Evolutionary conservation across 2,888 invertebrate species (phyloP), one percentile per base, ranked within the genome.

Genomic region (Strigamia maritima): DNA sequence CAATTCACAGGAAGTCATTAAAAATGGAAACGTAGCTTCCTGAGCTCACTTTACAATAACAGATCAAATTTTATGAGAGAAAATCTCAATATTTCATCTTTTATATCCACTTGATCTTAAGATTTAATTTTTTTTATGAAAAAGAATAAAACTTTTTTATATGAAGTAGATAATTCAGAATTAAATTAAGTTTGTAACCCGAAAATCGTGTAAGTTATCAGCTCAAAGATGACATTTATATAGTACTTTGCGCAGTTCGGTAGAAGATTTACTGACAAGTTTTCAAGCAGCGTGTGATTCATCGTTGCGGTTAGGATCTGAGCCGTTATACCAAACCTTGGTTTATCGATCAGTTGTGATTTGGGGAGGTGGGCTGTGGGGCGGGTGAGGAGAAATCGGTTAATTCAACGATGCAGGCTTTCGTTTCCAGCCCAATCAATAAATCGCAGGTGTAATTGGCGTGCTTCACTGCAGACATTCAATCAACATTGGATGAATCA

Each of bases 331-430:
- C 54, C 54, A 54, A 54, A 54, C 54, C 54, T 54, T 54, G 54
- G 54, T 54, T 54, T 54, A 54, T 54, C 54, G 54, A 54, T 54
- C 54, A 54, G 54, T 54, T 54, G 54, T 54, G 54, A 54, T 54
- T 54, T 54, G 54, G 54, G 54, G 54, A 54, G 54, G 54, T 54
- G 19, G 54, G 54, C 44, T 14, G 44, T 35, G 44, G n/a, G 44
- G n/a, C 44, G 44, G 44, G 4, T 19, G 54, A 54, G 19, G 54
- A 54, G 54, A 54, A 54, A 54, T 54, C 54, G 54, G 54, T 54
- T 54, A 54, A 54, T 54, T 54, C 54, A 54, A 54, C n/a, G 54
- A 54, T 54, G 54, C 54, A 54, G 54, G 54, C 54, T n/a, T 19
- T 54, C 54, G 54, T 54, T 54, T 54, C 54, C 54, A 54, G 54